Conservation (phyloP, 37 sponge, comb jelly and placozoan genomes). For the Theonella swinhoei region DNA sequence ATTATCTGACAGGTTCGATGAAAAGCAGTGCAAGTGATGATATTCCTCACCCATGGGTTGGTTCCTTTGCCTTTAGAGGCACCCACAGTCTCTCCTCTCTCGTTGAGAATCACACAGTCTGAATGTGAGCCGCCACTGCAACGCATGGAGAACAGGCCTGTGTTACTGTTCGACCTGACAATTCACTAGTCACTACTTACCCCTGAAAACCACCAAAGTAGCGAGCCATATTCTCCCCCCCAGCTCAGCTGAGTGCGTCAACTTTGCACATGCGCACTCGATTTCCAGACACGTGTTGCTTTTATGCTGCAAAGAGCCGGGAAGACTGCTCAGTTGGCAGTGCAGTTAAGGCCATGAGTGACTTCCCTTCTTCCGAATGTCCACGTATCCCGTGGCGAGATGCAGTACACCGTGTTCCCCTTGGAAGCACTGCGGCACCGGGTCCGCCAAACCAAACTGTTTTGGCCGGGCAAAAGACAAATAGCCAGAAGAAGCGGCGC, state of each 20-base stretch:
- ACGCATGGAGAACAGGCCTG: background rate
- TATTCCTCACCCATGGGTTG: conserved; percentile 68
- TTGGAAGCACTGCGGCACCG: background rate
- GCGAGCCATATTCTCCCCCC: background rate
- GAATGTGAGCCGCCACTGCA: conserved; percentile 63
- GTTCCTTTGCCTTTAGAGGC: conserved; percentile 42
- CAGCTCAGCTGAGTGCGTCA: background rate
- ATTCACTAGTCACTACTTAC: conserved; percentile 29
- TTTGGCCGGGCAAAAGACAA: too few species aligned
- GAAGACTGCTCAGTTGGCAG: too few species aligned
- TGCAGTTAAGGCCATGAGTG: background rate
- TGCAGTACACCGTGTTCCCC: background rate
- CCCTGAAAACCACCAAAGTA: conserved; percentile 59
- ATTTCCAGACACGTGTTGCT: background rate
- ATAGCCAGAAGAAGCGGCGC: background rate
- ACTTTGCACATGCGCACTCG: too few species aligned
- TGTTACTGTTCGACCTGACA: background rate
- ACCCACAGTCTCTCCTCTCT: conserved; percentile 42
- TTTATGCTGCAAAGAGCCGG: too few species aligned
- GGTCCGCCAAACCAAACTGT: background rate
- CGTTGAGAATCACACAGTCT: conserved; percentile 50
- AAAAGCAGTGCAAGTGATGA: background rate
- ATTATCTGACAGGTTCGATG: background rate
- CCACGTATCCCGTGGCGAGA: background rate
- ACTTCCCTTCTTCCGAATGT: background rate